Percentiles rank a stretch among this genome's conserved stretches.
phyloP scores from a whole-genome alignment of 2,113 vertebrate species.

The Chauna torquata region DNA sequence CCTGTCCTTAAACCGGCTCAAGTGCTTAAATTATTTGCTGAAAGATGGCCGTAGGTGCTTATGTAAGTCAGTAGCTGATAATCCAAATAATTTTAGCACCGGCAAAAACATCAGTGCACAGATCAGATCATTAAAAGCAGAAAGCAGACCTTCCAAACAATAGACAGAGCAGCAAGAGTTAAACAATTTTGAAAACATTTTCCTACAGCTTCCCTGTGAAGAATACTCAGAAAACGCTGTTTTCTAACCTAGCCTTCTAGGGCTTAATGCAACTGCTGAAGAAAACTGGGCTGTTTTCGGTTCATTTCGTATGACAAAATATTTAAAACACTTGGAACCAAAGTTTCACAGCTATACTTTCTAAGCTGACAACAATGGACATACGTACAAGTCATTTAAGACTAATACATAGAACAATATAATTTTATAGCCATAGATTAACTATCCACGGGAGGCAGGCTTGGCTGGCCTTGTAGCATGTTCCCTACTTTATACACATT shows the following conservation, averaged over 20 bases:
- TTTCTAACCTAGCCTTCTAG: not conserved
- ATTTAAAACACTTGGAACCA: not conserved
- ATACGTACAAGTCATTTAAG: not conserved
- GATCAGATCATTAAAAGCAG: not conserved
- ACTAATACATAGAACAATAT: conserved; percentile 9
- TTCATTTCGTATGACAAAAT: not conserved
- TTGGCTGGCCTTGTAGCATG: not conserved
- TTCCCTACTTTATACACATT: not conserved
- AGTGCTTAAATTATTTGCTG: not conserved
- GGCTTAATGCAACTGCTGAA: not conserved
- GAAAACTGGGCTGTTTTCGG: not conserved
- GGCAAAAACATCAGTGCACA: not conserved
- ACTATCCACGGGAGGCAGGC: not conserved
- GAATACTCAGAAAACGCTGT: not conserved
- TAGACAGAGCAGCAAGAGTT: not conserved
- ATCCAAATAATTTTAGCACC: not conserved
- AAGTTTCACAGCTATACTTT: not conserved
- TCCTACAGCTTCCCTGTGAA: not conserved
- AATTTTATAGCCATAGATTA: not conserved
- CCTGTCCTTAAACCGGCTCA: not conserved
- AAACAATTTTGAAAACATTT: not conserved
- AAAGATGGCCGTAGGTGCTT: not conserved
- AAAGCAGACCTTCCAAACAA: not conserved
- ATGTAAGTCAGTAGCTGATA: not conserved
- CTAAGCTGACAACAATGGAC: conserved; percentile 20